Base-by-base conservation (phyloP, 2,797 vertebrate species). In the Chaetophractus vellerosus region DNA sequence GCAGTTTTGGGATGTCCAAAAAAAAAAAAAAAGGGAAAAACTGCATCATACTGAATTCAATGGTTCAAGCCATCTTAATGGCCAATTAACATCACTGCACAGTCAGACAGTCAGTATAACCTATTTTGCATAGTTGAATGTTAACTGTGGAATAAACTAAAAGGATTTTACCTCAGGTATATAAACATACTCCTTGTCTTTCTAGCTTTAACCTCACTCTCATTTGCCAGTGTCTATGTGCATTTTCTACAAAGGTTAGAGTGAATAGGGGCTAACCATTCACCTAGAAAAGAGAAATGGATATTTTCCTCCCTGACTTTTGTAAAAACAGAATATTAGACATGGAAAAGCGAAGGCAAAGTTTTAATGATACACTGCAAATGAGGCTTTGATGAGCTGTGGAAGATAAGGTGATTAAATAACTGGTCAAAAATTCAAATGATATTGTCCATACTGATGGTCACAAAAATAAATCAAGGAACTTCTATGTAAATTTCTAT, bases 21-120 rank as follows among this genome's bases (percentile, higher is more conserved):
- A 95, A 86, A 91, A 88, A 89, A 94, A 95, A 11, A 86, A 91
- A 66, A 26, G n/a, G n/a, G n/a, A 76, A 24, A 93, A 24, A 79
- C 19, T 96, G 33, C 68, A 72, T 16, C 41, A 76, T 16, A 88
- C 10, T 82, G 78, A 82, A 78, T 86, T 96, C 74, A 75, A 82
- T 86, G 61, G 9, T 50, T 68, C 81, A 80, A 95, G 69, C 9
- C 59, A 68, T 83, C 28, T 69, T 90, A 91, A 88, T 90, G 55
- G 78, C 79, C 78, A 95, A 36, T 96, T 96, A 95, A 61, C 28
- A 81, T 76, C 45, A 76, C 28, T 59, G 63, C n/a, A 69, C 66
- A 82, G 21, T 59, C 14, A 61, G 14, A n/a, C n/a, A n/a, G n/a
- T n/a, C n/a, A n/a, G n/a, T 76, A n/a, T 82, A 92, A 85, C 69